These are phyloP conservation scores for Fopius arisanus DNA, from an alignment of 1,140 invertebrate species.

Conservation along the genomic window DNA sequence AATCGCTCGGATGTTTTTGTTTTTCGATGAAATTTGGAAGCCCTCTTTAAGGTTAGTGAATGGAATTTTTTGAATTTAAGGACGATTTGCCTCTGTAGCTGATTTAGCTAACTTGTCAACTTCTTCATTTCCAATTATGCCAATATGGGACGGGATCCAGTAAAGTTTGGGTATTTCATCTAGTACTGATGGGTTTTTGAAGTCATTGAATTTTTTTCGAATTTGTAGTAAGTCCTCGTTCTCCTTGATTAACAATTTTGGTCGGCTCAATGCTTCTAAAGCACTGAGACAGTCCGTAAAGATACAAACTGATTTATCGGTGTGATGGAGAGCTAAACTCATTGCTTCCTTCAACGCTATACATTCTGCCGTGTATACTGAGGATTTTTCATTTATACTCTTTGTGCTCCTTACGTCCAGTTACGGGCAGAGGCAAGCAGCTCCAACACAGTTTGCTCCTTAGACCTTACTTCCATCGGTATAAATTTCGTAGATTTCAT, in stretches of 20 bases:
- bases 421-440: neutral
- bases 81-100: neutral
- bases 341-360: conserved; percentile 6
- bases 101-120: neutral
- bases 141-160: conserved; percentile 10
- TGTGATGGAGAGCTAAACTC: neutral
- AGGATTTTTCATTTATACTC: neutral
- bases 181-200: too few relatives aligned
- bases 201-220: conserved; percentile 46
- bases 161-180: neutral
- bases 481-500: neutral
- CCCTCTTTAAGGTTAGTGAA: neutral
- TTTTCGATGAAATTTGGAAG: neutral
- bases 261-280: neutral
- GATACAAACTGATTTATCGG: neutral
- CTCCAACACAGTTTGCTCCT: neutral
- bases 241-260: neutral
- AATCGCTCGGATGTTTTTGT: neutral
- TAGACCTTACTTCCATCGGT: conserved; percentile 17
- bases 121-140: neutral
- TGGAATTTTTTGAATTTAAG: neutral
- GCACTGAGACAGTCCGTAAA: neutral
- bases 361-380: conserved; percentile 18
- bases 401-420: neutral
- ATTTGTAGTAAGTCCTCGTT: neutral